Evolutionary conservation across 1,140 invertebrate genomes (phyloP).

Genomic region (Drosophila watanabei): DNA sequence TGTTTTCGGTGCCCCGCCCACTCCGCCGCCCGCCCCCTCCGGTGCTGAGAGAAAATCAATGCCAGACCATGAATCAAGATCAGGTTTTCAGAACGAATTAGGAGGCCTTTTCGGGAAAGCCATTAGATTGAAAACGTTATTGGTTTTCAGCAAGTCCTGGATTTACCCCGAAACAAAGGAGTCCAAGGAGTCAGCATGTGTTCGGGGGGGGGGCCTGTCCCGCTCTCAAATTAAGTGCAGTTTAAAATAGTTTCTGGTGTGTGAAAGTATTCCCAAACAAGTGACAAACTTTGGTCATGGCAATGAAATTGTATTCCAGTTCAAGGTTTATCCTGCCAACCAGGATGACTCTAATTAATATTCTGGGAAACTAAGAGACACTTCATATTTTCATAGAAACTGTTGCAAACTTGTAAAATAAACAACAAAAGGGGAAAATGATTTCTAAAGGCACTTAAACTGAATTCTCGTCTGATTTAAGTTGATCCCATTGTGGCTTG

Average conservation of each 20-base stretch:
- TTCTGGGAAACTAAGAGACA: not conserved
- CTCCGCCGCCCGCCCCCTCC: constrained; percentile 31
- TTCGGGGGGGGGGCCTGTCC: too few relatives aligned
- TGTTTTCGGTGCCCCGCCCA: constrained; percentile 39
- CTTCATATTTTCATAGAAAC: not conserved
- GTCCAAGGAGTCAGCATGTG: not conserved
- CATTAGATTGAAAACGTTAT: constrained; percentile 19
- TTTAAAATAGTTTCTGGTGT: not conserved
- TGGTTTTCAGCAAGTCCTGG: constrained; percentile 9
- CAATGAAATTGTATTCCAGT: not conserved
- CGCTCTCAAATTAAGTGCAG: not conserved
- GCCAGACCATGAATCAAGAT: constrained; percentile 59
- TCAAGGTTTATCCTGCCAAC: not conserved
- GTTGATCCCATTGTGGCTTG: too few relatives aligned
- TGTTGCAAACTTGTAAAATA: not conserved
- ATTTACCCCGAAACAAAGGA: constrained; percentile 1
- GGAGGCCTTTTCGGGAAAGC: constrained; percentile 14
- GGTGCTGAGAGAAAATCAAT: constrained; percentile 77
- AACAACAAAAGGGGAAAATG: not conserved
- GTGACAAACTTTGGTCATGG: not conserved
- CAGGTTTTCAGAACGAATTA: constrained; percentile 48
- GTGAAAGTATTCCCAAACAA: not conserved
- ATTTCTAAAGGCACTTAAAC: not conserved
- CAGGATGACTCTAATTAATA: not conserved
- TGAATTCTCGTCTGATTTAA: not conserved